Conservation (phyloP, 2,888 invertebrate species). For the Macaria notata region DNA sequence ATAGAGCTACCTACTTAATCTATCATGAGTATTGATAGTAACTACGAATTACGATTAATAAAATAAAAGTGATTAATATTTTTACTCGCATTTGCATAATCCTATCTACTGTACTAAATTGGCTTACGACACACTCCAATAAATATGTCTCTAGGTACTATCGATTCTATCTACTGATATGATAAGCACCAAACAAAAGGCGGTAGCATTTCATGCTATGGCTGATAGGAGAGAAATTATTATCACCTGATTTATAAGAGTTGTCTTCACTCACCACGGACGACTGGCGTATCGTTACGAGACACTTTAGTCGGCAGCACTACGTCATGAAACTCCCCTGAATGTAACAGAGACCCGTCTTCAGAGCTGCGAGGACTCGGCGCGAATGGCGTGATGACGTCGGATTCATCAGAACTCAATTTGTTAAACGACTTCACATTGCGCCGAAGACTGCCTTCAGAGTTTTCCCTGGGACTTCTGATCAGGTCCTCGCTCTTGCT, state of each 20-base stretch:
- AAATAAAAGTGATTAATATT: too few species aligned
- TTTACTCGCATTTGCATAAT: too few species aligned
- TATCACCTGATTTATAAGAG: slow-evolving; percentile 80
- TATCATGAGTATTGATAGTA: too few species aligned
- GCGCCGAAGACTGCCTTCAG: slow-evolving; percentile 25
- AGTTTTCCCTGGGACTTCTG: slow-evolving; percentile 36
- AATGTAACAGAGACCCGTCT: slow-evolving; percentile 58
- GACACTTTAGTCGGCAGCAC: slow-evolving; percentile 72
- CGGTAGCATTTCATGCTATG: slow-evolving; percentile 71
- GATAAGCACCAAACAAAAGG: slow-evolving; percentile 42
- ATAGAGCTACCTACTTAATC: too few species aligned
- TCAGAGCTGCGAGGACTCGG: slow-evolving; percentile 34
- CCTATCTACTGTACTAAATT: not conserved
- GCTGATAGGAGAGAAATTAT: slow-evolving; percentile 72
- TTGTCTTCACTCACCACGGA: slow-evolving; percentile 82
- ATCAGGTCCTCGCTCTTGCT: slow-evolving; percentile 32
- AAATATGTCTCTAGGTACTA: not conserved
- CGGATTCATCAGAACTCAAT: slow-evolving; percentile 63
- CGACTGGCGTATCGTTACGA: slow-evolving; percentile 70
- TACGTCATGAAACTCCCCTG: slow-evolving; percentile 80
- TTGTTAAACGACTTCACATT: slow-evolving; percentile 37
- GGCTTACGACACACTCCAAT: not conserved
- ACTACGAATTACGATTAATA: too few species aligned
- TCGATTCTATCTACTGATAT: slow-evolving; percentile 21
- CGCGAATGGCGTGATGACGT: slow-evolving; percentile 63